phyloP scores from a whole-genome alignment of 2,888 invertebrate species.

The Drosophila histrio region DNA sequence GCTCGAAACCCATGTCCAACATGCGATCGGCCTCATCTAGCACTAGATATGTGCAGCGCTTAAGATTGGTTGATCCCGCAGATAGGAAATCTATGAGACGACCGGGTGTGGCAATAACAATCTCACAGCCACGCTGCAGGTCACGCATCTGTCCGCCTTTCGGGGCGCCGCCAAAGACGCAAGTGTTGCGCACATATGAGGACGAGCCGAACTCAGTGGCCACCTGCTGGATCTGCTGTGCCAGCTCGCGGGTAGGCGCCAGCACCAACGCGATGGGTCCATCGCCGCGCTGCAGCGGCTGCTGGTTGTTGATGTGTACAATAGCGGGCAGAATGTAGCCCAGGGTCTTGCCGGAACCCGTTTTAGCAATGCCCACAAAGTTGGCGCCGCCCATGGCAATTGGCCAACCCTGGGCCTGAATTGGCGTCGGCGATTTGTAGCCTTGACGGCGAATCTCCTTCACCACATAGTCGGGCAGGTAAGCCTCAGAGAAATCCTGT shows the following conservation, averaged over 20 bases:
- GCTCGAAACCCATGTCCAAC: conserved; percentile 99
- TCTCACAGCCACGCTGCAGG: conserved; percentile 92
- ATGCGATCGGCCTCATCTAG: conserved; percentile 97
- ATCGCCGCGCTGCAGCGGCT: conserved; percentile 90
- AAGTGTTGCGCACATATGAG: conserved; percentile 92
- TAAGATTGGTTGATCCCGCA: conserved; percentile 89
- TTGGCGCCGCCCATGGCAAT: conserved; percentile 93
- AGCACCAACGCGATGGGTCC: conserved; percentile 93
- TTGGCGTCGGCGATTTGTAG: conserved; percentile 91
- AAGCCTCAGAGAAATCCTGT: conserved; percentile 91
- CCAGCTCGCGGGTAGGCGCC: conserved; percentile 91
- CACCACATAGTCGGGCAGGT: conserved; percentile 90
- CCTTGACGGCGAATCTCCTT: conserved; percentile 88
- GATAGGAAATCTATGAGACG: conserved; percentile 95
- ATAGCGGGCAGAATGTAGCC: conserved; percentile 93
- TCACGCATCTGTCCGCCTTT: conserved; percentile 91
- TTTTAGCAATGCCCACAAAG: conserved; percentile 94
- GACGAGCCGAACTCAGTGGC: conserved; percentile 92
- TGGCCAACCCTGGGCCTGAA: conserved; percentile 95
- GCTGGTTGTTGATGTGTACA: conserved; percentile 94
- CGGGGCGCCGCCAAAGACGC: conserved; percentile 95
- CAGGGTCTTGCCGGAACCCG: conserved; percentile 92
- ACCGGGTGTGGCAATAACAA: conserved; percentile 96
- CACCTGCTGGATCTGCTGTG: conserved; percentile 93
- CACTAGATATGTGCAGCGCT: conserved; percentile 94